Base-by-base conservation (phyloP, 1,140 invertebrate species). In the Hesperophylax magnus region DNA sequence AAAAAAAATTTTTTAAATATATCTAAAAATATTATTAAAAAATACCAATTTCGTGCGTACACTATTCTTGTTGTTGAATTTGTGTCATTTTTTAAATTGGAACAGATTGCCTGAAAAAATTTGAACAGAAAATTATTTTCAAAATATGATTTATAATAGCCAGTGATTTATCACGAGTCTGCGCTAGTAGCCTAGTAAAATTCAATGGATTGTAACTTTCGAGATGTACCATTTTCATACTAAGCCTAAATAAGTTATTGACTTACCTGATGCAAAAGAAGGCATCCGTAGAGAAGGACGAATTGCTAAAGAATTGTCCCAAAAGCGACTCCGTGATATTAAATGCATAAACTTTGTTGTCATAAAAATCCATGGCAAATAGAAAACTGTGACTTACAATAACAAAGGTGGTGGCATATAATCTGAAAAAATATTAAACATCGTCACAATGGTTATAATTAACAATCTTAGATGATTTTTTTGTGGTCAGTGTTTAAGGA, bases 201-300 rank as follows among this genome's bases (percentile, higher is more conserved):
- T 17, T 56, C 5, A 15, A 56, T n/a, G 2, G 53, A 54, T 54
- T 15, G 7, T 3, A 27, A 27, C 27, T 27, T 27, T 27, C 27
- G 27, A 27, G 27, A 27, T 7, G 14, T 20, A n/a, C n/a, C n/a
- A 56, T n/a, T 56, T 56, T 56, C 54, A 56, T 15, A n/a, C 7
- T 54, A 15, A 9, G 34, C 4, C 1, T n/a, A 56, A 9, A 56
- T 56, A 5, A 7, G 15, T 65, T 27, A 0, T 56, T n/a, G 8
- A 72, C 34, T 67, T n/a, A 77, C 81, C 81, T 71, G 2, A 82
- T 79, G 27, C 77, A 82, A 27, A 82, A 82, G 31, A 79, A 82
- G 2, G 77, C 65, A 53, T 82, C 81, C 0, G 75, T 63, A 7
- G 67, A 8, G 52, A 56, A 77, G n/a, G 56, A 61, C 7, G 77